Conservation (phyloP, 2,113 vertebrate genomes). For the Bos indicus region DNA sequence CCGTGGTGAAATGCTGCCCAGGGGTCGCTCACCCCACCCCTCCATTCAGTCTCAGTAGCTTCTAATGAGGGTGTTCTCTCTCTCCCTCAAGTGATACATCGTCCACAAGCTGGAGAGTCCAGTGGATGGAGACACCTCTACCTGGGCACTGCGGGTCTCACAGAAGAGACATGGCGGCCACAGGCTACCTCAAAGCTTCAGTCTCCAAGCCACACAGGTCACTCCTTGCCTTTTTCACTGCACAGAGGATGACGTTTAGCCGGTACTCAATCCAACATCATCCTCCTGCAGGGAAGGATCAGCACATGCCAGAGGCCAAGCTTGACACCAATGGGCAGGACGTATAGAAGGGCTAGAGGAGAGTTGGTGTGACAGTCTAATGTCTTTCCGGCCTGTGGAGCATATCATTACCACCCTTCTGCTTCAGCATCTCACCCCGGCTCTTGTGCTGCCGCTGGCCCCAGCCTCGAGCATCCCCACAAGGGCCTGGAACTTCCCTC, state of each 20-base stretch:
- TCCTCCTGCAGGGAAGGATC: not conserved
- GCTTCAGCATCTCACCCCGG: rapidly evolving
- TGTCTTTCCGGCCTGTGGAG: rapidly evolving
- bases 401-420: rapidly evolving
- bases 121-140: rapidly evolving
- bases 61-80: not conserved
- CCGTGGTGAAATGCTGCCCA: not conserved
- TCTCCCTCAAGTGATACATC: not conserved
- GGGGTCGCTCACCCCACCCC: not conserved
- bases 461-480: not conserved
- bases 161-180: not conserved
- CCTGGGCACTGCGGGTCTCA: not conserved
- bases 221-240: not conserved
- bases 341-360: not conserved
- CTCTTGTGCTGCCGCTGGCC: not conserved
- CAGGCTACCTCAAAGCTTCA: not conserved
- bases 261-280: not conserved
- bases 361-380: not conserved
- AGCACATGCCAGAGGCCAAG: not conserved
- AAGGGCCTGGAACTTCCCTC: not conserved
- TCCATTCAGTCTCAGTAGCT: not conserved
- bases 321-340: not conserved
- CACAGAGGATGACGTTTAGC: not conserved
- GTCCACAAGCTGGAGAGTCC: not conserved
- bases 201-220: not conserved